A percentile compares a stretch with the other conserved stretches of the same genome.
Evolutionary conservation across 2,113 vertebrate species (phyloP).

Genomic region (Mystacornis crossleyi): DNA sequence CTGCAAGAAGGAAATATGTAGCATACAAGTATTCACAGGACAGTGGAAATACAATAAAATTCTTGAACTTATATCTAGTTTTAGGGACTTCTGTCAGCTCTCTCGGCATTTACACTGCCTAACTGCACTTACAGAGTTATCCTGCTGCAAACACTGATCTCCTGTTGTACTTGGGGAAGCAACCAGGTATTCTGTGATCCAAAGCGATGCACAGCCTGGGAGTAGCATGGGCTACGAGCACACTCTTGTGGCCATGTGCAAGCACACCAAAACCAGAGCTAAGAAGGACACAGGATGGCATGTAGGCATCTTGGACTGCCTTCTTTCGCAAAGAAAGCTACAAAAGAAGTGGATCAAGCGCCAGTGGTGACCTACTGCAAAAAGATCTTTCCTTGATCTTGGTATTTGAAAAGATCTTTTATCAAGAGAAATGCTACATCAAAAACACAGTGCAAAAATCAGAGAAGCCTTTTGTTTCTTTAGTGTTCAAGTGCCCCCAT

Average conservation of each 20-base stretch:
- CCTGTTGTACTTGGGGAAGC: not conserved
- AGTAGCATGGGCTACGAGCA: not conserved
- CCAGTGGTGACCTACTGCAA: not conserved
- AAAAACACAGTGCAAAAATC: not conserved
- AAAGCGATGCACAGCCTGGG: fast-evolving
- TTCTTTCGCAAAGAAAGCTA: not conserved
- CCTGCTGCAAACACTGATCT: not conserved
- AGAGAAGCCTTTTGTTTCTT: not conserved
- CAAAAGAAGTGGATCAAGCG: not conserved
- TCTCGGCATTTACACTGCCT: not conserved
- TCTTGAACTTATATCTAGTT: not conserved
- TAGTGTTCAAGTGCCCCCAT: not conserved
- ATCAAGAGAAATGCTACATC: not conserved
- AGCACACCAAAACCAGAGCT: not conserved
- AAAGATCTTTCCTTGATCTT: not conserved
- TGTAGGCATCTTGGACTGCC: not conserved
- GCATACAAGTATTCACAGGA: not conserved
- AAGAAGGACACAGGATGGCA: not conserved
- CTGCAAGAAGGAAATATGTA: not conserved
- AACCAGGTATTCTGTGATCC: not conserved
- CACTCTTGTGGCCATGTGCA: not conserved
- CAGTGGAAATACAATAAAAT: not conserved
- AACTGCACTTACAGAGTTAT: not conserved
- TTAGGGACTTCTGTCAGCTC: not conserved
- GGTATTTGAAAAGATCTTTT: not conserved